These are phyloP conservation scores for Leptosomus discolor DNA, from an alignment of 2,113 vertebrate genomes.

Conservation along the genomic window DNA sequence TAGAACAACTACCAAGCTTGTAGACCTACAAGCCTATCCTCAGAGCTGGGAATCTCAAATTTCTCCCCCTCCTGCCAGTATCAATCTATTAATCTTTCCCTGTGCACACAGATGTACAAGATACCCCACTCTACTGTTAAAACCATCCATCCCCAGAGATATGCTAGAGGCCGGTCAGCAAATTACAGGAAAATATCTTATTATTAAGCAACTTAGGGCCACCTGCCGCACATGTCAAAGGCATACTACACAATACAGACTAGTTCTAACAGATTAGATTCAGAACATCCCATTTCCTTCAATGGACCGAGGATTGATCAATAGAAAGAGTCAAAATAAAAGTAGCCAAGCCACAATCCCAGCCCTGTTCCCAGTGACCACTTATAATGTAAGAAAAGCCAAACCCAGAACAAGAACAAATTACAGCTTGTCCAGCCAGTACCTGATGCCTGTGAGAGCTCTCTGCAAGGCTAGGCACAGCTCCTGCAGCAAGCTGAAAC, in stretches of 20 bases:
- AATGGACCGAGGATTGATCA: neutral
- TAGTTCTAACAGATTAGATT: neutral
- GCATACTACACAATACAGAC: neutral
- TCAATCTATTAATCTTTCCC: neutral
- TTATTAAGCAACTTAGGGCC: neutral
- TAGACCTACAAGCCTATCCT: neutral
- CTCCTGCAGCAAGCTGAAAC: neutral
- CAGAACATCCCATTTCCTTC: neutral
- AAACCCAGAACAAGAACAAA: neutral
- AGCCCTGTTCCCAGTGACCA: neutral
- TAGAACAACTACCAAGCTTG: neutral
- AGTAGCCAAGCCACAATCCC: neutral
- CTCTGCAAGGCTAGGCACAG: neutral
- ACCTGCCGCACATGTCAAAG: neutral
- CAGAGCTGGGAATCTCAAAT: neutral
- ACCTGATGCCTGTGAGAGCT: neutral
- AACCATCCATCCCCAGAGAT: neutral
- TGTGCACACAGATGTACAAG: neutral
- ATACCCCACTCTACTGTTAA: neutral
- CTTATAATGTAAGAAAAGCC: neutral
- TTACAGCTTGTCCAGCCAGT: neutral
- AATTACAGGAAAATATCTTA: neutral
- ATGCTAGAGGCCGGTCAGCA: neutral
- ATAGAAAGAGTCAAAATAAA: neutral
- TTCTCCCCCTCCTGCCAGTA: neutral